Conservation (phyloP, 2,113 vertebrate genomes). For the Prionailurus bengalensis region DNA sequence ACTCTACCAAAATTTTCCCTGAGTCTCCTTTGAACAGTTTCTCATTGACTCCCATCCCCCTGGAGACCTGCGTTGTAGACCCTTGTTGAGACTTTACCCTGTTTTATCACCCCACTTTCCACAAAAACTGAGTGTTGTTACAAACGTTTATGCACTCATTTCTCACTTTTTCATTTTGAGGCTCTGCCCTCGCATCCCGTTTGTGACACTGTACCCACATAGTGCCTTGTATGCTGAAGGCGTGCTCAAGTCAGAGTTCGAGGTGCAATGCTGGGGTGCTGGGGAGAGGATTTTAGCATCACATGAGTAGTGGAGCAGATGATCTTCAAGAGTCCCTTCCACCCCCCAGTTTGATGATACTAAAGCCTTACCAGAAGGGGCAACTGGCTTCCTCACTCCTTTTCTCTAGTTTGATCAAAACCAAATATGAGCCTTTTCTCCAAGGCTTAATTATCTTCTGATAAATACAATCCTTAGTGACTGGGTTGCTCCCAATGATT, state of each 20-base stretch:
- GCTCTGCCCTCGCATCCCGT: neutral
- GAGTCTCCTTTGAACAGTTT: neutral
- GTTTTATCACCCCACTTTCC: neutral
- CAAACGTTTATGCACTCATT: neutral
- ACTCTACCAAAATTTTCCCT: neutral
- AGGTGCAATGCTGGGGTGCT: neutral
- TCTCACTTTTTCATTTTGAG: neutral
- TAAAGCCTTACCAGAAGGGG: neutral
- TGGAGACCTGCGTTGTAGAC: neutral
- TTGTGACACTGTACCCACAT: neutral
- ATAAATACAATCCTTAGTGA: neutral
- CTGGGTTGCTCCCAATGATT: neutral
- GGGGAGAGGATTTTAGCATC: neutral
- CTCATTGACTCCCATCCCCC: neutral
- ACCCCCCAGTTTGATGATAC: neutral
- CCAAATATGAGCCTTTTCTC: conserved; percentile 8
- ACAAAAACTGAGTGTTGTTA: neutral
- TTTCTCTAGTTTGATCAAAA: conserved; percentile 18
- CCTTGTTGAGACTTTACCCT: neutral
- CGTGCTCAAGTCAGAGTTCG: neutral
- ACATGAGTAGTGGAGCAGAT: neutral
- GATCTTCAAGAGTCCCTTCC: neutral
- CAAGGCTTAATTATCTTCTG: conserved; percentile 9
- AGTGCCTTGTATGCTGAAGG: neutral
- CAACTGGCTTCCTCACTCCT: neutral